Evolutionary conservation across 2,113 vertebrate species (phyloP), one percentile per base, ranked within the genome.

Genomic region (human): DNA sequence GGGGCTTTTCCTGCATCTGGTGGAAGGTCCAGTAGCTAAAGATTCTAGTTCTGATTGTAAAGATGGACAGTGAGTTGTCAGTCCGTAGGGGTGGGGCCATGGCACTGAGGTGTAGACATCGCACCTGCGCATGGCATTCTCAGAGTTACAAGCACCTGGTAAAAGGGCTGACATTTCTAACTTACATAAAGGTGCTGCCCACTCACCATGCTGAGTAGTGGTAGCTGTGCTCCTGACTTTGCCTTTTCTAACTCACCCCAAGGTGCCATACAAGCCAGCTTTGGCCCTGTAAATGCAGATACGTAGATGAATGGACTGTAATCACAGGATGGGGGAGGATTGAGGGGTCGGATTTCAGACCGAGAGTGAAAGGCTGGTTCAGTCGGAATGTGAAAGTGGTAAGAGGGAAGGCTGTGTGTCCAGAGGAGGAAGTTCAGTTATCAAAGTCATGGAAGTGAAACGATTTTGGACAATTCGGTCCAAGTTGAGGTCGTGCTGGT

Each of bases 101-200:
- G 3, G 9, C 18, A 30, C 10, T 5, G 17, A 23, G 4, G n/a
- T n/a, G n/a, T 25, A 13, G 8, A 11, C 11, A 0, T 11, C 1
- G 7, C 55, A 16, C 10, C 45, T n/a, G 79, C 9, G 10, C 27
- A 52, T 78, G 81, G 9, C 2, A 0, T 23, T 20, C 8, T 11
- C 2, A 3, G 8, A 32, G 50, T 5, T 18, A 3, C 0, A 23
- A 30, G 78, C 43, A 5, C 75, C 68, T 20, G n/a, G 48, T 20
- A 9, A 30, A 1, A 27, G 5, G 40, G 18, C 93, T 80, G 73
- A 17, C 20, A 1, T 55, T 55, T 48, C 10, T 59, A 20, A 35
- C 10, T n/a, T 2, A 9, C n/a, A 20, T n/a, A 10, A 1, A 13
- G 50, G 80, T 7, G 2, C 61, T 38, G 43, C 59, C 52, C 35